A percentile compares a stretch with the other conserved stretches of the same genome.
Evolutionary conservation across 2,888 invertebrate genomes (phyloP).

Genomic region (Aplocera efformata): DNA sequence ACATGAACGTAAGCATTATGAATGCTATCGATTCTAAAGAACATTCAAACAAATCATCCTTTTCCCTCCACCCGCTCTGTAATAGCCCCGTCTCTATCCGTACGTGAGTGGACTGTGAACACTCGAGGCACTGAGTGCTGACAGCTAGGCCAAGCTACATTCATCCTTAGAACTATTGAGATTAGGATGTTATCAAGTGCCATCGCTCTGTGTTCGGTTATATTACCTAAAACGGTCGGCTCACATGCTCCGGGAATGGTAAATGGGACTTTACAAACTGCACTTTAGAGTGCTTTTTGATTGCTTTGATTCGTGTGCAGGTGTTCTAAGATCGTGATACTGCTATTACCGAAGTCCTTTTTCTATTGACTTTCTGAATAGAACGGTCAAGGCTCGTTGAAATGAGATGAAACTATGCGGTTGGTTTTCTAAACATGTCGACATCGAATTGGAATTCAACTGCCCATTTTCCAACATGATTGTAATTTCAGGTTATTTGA

Average conservation of each 20-base stretch:
- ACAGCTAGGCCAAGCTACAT: too few species aligned
- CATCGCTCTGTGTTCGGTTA: too few species aligned
- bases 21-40: slow-evolving; percentile 55
- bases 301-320: slow-evolving; percentile 44
- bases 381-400: slow-evolving; percentile 35
- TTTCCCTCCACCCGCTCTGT: slow-evolving; percentile 40
- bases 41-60: slow-evolving; percentile 50
- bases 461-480: background rate
- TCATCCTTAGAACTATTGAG: too few species aligned
- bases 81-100: slow-evolving; percentile 51
- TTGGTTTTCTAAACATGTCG: slow-evolving; percentile 1
- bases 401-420: background rate
- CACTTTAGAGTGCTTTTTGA: slow-evolving; percentile 53
- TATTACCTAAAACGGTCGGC: slow-evolving; percentile 8
- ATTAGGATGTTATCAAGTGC: too few species aligned
- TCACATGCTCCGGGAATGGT: slow-evolving; percentile 40
- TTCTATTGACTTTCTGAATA: slow-evolving; percentile 43
- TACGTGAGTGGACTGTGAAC: slow-evolving; percentile 52
- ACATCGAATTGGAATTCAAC: slow-evolving; percentile 5
- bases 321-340: slow-evolving; percentile 49
- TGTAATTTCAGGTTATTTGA: background rate
- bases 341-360: slow-evolving; percentile 41
- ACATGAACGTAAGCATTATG: slow-evolving; percentile 44
- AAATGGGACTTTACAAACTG: slow-evolving; percentile 55
- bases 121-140: slow-evolving; percentile 8